Percentiles rank a stretch among this genome's conserved stretches.
phyloP scores from a whole-genome alignment of 2,113 vertebrate species.

The Festucalex cinctus region DNA sequence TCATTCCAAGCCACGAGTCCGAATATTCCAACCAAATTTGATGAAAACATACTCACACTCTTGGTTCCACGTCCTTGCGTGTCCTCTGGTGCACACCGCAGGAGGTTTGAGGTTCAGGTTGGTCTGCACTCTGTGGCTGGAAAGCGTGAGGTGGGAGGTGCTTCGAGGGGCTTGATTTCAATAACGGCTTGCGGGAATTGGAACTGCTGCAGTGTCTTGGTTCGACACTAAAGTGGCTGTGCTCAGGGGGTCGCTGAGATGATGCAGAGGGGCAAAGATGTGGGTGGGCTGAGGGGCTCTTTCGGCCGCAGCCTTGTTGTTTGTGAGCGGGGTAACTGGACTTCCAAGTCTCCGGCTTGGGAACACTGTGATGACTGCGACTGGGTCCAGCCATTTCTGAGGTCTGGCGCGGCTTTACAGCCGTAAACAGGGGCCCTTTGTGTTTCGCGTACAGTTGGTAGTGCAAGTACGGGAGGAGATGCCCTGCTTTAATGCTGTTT shows the following conservation, averaged over 20 bases:
- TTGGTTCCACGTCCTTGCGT: constrained; percentile 42
- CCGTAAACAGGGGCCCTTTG: constrained; percentile 82
- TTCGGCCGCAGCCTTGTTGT: constrained; percentile 32
- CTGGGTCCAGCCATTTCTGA: constrained; percentile 80
- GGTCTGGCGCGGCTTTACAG: constrained; percentile 62
- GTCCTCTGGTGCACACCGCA: constrained; percentile 14
- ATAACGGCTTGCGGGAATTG: constrained; percentile 7
- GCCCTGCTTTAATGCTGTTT: constrained; percentile 89
- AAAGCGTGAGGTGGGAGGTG: constrained; percentile 27
- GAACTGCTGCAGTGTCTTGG: constrained; percentile 17
- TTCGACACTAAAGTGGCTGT: constrained; percentile 19
- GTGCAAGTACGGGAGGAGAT: constrained; percentile 82
- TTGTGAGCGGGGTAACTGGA: constrained; percentile 15
- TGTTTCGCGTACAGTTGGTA: constrained; percentile 94
- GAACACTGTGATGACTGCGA: constrained; percentile 39
- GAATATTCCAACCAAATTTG: neutral
- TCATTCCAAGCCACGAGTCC: neutral
- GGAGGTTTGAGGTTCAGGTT: constrained; percentile 33
- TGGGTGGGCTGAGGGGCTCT: constrained; percentile 22
- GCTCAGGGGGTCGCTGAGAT: constrained; percentile 6
- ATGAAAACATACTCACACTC: constrained; percentile 58
- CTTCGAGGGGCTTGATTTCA: constrained; percentile 27
- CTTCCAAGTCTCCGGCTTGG: constrained; percentile 18
- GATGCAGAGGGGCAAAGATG: constrained; percentile 12
- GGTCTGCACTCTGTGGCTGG: constrained; percentile 28